phyloP scores from a whole-genome alignment of 2,888 invertebrate genomes.

The Eupeodes latifasciatus region DNA sequence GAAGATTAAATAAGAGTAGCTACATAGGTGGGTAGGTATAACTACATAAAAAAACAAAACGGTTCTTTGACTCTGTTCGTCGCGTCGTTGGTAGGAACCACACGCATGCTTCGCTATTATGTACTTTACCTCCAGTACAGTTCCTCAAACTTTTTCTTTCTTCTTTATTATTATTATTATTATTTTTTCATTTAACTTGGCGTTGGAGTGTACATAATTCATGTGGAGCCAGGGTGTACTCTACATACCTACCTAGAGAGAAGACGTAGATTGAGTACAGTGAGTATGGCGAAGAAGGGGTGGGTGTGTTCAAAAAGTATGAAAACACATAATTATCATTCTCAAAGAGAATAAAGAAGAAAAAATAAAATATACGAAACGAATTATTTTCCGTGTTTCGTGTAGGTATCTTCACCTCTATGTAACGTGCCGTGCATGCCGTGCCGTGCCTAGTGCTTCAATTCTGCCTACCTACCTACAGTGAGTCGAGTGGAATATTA shows the following conservation, averaged over 20 bases:
- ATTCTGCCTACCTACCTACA: neutral
- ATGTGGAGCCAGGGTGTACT: constrained; percentile 55
- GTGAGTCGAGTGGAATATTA: constrained; percentile 4
- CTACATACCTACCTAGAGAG: too few species aligned
- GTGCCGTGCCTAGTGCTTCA: too few species aligned
- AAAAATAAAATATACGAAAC: constrained; percentile 10
- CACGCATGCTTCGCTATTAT: constrained; percentile 73
- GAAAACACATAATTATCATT: constrained; percentile 74
- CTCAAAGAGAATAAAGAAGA: constrained; percentile 46
- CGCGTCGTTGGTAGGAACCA: constrained; percentile 64
- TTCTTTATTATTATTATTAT: neutral
- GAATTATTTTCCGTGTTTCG: constrained; percentile 61
- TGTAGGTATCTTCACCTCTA: neutral
- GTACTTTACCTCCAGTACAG: constrained; percentile 32
- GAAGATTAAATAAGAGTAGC: neutral
- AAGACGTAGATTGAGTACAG: neutral
- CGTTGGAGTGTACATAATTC: constrained; percentile 63
- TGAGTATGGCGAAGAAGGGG: constrained; percentile 24
- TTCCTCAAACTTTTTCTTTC: neutral
- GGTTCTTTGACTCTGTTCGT: constrained; percentile 63
- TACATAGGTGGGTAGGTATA: too few species aligned
- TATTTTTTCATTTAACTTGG: constrained; percentile 44
- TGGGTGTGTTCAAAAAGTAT: constrained; percentile 71
- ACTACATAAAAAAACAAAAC: constrained; percentile 26
- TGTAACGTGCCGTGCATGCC: neutral